Conservation (phyloP, 1,140 invertebrate species). For the Saxidomus purpurata region DNA sequence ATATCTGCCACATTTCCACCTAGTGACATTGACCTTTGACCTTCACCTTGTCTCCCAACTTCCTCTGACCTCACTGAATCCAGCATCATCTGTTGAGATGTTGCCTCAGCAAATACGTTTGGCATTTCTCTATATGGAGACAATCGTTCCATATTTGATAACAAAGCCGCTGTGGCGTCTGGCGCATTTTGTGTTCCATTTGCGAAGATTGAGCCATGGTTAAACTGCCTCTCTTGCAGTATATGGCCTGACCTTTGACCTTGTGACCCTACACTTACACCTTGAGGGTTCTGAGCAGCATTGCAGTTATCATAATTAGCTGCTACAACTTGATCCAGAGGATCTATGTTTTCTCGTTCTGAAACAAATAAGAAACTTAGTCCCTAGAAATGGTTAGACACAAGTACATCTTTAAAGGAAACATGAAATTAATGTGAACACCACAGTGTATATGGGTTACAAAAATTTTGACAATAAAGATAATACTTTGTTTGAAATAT, state of each 20-base stretch:
- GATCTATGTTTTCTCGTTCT: conserved; percentile 53
- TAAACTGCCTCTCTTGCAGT: conserved; percentile 1
- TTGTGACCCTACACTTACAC: not conserved
- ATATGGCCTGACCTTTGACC: conserved; percentile 32
- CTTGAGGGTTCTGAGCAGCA: not conserved
- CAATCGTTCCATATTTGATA: conserved; percentile 48
- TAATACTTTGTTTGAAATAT: no score
- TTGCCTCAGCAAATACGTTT: conserved; percentile 24
- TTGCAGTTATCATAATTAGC: conserved; percentile 14
- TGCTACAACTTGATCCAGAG: conserved; percentile 53
- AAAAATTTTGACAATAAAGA: no score
- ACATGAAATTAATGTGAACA: no score
- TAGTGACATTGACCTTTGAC: conserved; percentile 40
- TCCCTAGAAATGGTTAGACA: no score
- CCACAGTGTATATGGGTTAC: no score
- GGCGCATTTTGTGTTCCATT: not conserved
- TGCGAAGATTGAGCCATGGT: conserved; percentile 50
- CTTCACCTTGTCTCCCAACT: not conserved
- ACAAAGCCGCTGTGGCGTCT: conserved; percentile 38
- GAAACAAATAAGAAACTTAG: no score
- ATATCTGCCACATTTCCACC: not conserved
- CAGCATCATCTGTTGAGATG: not conserved
- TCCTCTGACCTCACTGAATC: conserved; percentile 38
- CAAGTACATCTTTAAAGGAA: no score
- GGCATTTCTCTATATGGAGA: conserved; percentile 41